phyloP scores from a whole-genome alignment of 2,797 vertebrate species.

The Urocyon cinereoargenteus region DNA sequence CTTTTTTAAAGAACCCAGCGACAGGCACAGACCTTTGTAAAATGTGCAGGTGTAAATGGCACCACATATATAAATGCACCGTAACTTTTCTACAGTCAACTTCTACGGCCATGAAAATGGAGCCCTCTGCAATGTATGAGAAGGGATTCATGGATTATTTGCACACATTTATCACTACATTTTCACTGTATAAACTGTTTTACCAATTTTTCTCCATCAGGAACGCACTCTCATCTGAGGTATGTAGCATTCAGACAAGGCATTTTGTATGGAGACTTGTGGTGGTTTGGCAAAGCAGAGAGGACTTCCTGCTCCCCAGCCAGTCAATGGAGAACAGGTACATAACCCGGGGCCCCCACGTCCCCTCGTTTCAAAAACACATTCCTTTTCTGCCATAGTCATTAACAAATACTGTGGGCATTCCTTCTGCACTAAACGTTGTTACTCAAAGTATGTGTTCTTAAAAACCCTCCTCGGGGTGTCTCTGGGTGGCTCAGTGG shows the following conservation, averaged over 20 bases:
- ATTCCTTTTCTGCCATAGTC: conserved; percentile 5
- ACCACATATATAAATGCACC: background rate
- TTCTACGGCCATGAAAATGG: background rate
- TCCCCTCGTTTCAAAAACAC: conserved; percentile 40
- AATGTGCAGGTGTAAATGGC: background rate
- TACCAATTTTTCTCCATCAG: background rate
- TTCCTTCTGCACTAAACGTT: conserved; percentile 23
- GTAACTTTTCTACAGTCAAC: background rate
- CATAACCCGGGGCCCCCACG: background rate
- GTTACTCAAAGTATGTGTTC: conserved; percentile 56
- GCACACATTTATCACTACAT: background rate
- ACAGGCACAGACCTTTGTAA: background rate
- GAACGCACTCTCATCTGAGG: background rate
- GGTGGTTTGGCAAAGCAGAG: background rate
- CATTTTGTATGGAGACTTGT: background rate
- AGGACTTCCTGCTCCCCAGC: background rate
- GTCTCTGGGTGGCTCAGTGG: too few relatives aligned
- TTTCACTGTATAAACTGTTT: background rate
- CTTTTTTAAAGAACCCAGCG: background rate
- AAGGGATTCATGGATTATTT: background rate
- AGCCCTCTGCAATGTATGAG: background rate
- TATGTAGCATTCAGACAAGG: background rate
- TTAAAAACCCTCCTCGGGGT: background rate
- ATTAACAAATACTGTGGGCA: conserved; percentile 13
- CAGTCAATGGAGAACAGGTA: background rate